Evolutionary conservation across 1,140 invertebrate species (phyloP), one percentile per base, ranked within the genome.

Genomic region (Hycleus cichorii): DNA sequence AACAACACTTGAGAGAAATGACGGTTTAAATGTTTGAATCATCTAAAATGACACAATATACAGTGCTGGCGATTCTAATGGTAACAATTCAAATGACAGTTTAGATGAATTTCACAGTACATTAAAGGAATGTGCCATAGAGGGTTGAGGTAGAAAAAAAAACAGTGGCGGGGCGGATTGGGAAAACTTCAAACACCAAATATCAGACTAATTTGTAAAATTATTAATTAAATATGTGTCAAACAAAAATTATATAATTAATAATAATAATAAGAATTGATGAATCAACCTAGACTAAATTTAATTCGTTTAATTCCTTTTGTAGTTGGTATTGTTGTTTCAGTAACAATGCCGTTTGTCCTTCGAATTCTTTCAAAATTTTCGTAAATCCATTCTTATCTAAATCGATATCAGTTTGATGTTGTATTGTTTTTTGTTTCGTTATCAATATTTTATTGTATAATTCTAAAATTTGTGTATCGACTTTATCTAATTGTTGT

Each of bases 401-500:
- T 42, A 63, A 66, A 40, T 64, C 61, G 47, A 64, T 61, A 7
- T 63, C 65, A 47, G 68, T 54, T 24, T 27, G 63, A 18, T 59
- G 4, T 52, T 68, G 57, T 3, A 64, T 47, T 7, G 64, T 60
- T 38, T 65, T 67, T 52, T 69, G 63, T 49, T 66, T 65, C 4
- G 67, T 53, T 32, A 61, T 38, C 12, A 69, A 50, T 9, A 72
- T 61, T 51, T 64, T 68, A 57, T 71, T 70, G 47, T 72, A 73
- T 24, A 73, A 51, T 39, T 69, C 68, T 58, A 72, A 57, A 9
- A 73, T 60, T 69, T 71, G 44, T 44, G 80, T 81, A 65, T 91
- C 89, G 2, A 83, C 77, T 10, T 75, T 72, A 55, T 82, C 78
- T 18, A 91, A 78, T 71, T 87, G 88, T 25, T 81, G 80, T 66